Conservation (phyloP, 2,888 invertebrate genomes). For the Calephelis perditalis region DNA sequence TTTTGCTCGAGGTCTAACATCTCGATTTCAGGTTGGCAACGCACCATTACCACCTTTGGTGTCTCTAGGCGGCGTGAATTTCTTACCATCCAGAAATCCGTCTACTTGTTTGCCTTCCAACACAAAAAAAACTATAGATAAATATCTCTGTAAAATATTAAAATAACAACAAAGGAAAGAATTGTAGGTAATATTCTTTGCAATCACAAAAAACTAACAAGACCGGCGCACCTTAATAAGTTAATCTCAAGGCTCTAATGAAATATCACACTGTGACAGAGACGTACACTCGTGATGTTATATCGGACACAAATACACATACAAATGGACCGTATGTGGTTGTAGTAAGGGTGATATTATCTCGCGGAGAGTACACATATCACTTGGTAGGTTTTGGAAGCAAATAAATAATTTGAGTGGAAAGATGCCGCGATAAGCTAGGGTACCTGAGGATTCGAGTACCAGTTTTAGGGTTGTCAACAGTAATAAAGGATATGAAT, state of each 20-base stretch:
- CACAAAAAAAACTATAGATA: no score
- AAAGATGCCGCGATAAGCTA: conserved; percentile 59
- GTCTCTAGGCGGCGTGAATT: no score
- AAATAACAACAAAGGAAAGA: not conserved
- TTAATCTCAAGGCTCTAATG: conserved; percentile 62
- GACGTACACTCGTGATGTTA: conserved; percentile 32
- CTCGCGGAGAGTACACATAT: not conserved
- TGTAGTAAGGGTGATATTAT: conserved; percentile 27
- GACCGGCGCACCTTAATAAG: conserved; percentile 50
- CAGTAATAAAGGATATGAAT: no score
- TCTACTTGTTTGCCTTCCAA: no score
- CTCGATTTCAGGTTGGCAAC: no score
- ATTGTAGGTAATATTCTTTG: conserved; percentile 9
- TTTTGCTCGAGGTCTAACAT: no score
- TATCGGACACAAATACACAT: conserved; percentile 22
- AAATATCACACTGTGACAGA: conserved; percentile 57
- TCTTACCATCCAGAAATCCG: no score
- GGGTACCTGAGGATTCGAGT: conserved; percentile 48
- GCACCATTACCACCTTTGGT: no score
- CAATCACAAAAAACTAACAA: conserved; percentile 29
- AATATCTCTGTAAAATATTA: no score
- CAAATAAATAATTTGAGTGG: conserved; percentile 54
- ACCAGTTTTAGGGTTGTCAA: conserved; percentile 41
- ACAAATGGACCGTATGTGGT: conserved; percentile 18
- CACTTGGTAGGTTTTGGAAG: conserved; percentile 38